These are phyloP conservation scores for Pseudolaguvia tuberculata DNA, from an alignment of 2,113 vertebrate genomes.

Conservation along the genomic window DNA sequence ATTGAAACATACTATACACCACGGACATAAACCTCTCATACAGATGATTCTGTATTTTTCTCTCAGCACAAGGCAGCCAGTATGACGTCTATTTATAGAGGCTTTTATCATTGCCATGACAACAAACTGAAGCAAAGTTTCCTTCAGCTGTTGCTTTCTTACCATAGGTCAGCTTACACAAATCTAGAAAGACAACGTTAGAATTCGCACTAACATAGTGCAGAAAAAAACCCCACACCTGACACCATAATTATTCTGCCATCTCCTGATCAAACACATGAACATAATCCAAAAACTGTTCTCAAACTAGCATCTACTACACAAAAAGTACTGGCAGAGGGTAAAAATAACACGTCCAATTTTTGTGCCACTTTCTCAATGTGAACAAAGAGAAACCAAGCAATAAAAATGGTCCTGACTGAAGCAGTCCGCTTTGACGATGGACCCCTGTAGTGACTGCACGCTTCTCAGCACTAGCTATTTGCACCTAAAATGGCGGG, in stretches of 20 bases:
- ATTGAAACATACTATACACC: neutral
- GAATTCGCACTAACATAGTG: slow-evolving; percentile 2
- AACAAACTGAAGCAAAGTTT: slow-evolving; percentile 39
- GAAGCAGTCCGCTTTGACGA: slow-evolving; percentile 41
- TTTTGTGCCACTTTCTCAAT: slow-evolving; percentile 16
- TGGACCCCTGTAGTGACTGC: slow-evolving; percentile 42
- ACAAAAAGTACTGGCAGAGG: slow-evolving; percentile 10
- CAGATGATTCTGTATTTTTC: slow-evolving; percentile 43
- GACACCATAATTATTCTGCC: slow-evolving; percentile 2
- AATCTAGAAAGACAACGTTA: slow-evolving; percentile 11
- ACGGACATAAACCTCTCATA: slow-evolving; percentile 12
- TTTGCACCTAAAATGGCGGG: slow-evolving; percentile 38
- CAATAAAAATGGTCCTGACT: slow-evolving; percentile 49
- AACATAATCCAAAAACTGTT: slow-evolving; percentile 11
- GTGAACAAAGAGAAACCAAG: slow-evolving; percentile 40
- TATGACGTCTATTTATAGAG: slow-evolving; percentile 48
- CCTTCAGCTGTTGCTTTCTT: slow-evolving; percentile 40
- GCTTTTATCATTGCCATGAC: slow-evolving; percentile 47
- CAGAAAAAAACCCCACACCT: slow-evolving; percentile 1
- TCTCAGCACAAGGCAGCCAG: slow-evolving; percentile 33
- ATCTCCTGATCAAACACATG: neutral
- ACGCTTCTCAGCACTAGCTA: slow-evolving; percentile 27
- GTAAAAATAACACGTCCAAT: slow-evolving; percentile 12
- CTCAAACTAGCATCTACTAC: slow-evolving; percentile 8
- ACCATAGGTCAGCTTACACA: slow-evolving; percentile 13